phyloP scores from a whole-genome alignment of 2,888 invertebrate genomes.

The Protophormia terraenovae region DNA sequence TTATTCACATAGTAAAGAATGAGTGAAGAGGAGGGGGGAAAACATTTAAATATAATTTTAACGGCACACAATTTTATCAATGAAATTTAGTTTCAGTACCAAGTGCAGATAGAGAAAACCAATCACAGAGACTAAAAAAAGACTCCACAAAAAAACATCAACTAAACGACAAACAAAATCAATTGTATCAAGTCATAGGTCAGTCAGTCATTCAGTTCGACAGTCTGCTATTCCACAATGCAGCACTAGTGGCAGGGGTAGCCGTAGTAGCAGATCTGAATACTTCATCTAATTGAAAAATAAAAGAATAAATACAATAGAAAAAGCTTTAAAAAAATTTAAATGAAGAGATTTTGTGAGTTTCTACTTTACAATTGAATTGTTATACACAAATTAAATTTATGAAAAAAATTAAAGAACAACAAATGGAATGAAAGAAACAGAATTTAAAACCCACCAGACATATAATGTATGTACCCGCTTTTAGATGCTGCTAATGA shows the following conservation, averaged over 20 bases:
- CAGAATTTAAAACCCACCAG: not conserved
- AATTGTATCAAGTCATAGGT: constrained; percentile 62
- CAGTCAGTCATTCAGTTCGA: constrained; percentile 24
- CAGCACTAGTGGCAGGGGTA: not conserved
- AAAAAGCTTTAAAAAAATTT: constrained; percentile 11
- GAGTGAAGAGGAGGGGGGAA: not conserved
- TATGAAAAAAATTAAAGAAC: constrained; percentile 21
- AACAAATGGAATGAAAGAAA: not conserved
- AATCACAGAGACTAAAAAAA: not conserved
- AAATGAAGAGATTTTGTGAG: constrained; percentile 38
- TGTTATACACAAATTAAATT: constrained; percentile 62
- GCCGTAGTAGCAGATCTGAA: not conserved
- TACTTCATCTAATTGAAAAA: constrained; percentile 46
- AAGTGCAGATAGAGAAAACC: constrained; percentile 14
- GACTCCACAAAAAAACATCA: not conserved
- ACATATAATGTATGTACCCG: constrained; percentile 21
- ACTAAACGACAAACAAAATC: constrained; percentile 42
- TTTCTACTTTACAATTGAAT: constrained; percentile 57
- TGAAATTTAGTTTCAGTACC: constrained; percentile 11
- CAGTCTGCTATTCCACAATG: not conserved
- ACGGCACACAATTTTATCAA: constrained; percentile 41
- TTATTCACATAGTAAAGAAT: not conserved
- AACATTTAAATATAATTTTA: constrained; percentile 17
- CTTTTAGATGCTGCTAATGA: constrained; percentile 8
- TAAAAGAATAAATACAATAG: constrained; percentile 41